Evolutionary conservation across 2,797 vertebrate genomes (phyloP).

Genomic region (Hydrocynus forskahlii): DNA sequence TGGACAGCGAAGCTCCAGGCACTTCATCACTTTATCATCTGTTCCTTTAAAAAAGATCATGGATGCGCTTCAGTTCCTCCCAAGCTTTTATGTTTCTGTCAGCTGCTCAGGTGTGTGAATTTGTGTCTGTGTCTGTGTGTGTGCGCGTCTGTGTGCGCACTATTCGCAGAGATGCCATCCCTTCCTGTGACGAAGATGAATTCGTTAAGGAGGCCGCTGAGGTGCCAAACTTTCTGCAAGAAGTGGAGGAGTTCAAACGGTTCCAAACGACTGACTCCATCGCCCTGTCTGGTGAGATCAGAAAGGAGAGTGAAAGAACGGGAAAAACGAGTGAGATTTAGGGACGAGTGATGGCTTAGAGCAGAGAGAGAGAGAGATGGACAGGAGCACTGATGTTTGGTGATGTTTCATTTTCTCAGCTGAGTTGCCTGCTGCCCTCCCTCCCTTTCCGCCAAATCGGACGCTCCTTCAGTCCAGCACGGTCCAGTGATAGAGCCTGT

Average conservation of each 20-base stretch:
- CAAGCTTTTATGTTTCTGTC: conserved; percentile 11
- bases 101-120: conserved; percentile 3
- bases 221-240: conserved; percentile 83
- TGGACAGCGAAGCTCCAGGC: too few species aligned
- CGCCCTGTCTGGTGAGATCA: conserved; percentile 66
- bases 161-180: conserved; percentile 81
- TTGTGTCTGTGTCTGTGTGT: conserved; percentile 24
- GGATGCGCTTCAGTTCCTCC: conserved; percentile 6
- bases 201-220: conserved; percentile 87
- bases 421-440: not conserved
- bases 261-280: conserved; percentile 53
- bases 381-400: conserved; percentile 8
- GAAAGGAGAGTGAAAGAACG: not conserved
- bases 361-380: not conserved
- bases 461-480: not conserved
- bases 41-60: not conserved
- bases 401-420: conserved; percentile 20
- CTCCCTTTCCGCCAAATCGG: not conserved
- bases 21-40: too few species aligned
- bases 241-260: conserved; percentile 81
- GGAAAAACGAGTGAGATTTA: not conserved
- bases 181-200: conserved; percentile 73
- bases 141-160: conserved; percentile 31
- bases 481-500: too few species aligned
- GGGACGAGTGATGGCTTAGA: not conserved